phyloP scores from a whole-genome alignment of 2,797 vertebrate genomes.

The Masticophis lateralis region DNA sequence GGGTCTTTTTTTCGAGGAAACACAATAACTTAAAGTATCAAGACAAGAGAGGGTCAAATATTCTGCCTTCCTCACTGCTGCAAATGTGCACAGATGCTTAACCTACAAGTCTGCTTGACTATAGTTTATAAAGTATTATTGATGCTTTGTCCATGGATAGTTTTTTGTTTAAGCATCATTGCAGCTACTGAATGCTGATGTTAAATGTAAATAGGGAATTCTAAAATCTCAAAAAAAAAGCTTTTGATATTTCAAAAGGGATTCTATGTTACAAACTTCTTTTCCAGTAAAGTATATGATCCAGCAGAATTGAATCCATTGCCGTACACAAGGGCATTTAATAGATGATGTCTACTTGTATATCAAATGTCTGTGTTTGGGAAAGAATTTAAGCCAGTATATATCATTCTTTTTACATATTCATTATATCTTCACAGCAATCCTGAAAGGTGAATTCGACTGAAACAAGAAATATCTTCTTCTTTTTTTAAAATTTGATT shows the following conservation, averaged over 20 bases:
- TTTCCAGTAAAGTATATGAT: not conserved
- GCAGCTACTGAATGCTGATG: not conserved
- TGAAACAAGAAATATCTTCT: not conserved
- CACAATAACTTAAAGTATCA: not conserved
- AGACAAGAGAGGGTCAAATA: not conserved
- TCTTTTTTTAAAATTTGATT: no score
- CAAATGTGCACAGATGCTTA: not conserved
- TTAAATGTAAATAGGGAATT: not conserved
- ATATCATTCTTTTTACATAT: not conserved
- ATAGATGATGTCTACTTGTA: not conserved
- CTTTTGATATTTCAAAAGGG: not conserved
- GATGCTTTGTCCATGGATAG: not conserved
- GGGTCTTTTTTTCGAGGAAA: no score
- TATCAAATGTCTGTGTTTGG: not conserved
- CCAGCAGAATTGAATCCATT: not conserved
- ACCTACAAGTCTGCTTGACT: not conserved
- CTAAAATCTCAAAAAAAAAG: not conserved
- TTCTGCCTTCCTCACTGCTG: not conserved
- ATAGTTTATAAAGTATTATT: not conserved
- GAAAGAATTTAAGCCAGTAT: not conserved
- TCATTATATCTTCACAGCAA: not conserved
- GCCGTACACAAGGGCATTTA: not conserved
- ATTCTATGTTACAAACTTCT: not conserved
- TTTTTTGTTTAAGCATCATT: not conserved
- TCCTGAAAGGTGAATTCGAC: not conserved